Evolutionary conservation across 1,140 invertebrate genomes (phyloP).

Genomic region (Zaprionus inermis): DNA sequence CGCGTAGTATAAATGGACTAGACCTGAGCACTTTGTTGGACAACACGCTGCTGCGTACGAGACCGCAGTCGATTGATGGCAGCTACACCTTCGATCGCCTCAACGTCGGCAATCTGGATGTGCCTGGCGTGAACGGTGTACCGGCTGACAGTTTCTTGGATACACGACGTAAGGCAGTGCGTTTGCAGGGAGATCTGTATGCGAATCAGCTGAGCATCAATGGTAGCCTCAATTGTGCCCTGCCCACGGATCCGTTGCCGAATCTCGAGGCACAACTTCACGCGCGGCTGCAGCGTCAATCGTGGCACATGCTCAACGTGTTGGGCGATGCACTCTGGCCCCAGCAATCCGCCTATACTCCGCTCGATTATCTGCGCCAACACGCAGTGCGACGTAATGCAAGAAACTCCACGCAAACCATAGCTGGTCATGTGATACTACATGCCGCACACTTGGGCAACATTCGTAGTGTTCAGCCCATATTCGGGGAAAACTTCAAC

Average conservation of each 20-base stretch:
- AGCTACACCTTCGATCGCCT: constrained; percentile 55
- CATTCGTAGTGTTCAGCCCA: constrained; percentile 12
- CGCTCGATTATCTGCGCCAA: constrained; percentile 60
- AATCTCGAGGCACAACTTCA: constrained; percentile 27
- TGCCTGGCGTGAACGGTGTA: constrained; percentile 54
- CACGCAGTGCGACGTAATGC: constrained; percentile 55
- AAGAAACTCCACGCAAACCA: constrained; percentile 45
- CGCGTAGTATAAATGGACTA: constrained; percentile 41
- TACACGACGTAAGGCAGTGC: constrained; percentile 13
- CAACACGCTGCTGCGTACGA: constrained; percentile 65
- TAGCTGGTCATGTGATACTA: constrained; percentile 61
- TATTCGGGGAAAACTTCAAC: constrained; percentile 50
- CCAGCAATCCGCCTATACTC: not conserved
- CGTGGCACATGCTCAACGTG: constrained; percentile 61
- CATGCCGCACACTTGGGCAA: constrained; percentile 18
- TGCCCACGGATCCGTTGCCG: constrained; percentile 11
- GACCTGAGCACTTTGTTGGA: constrained; percentile 58
- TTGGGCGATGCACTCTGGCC: constrained; percentile 64
- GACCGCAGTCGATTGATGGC: constrained; percentile 63
- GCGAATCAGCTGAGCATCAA: constrained; percentile 47
- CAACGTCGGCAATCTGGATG: constrained; percentile 60
- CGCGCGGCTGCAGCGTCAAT: constrained; percentile 24
- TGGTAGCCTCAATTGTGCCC: constrained; percentile 43
- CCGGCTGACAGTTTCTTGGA: constrained; percentile 48
- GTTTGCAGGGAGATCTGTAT: constrained; percentile 50